Conservation (phyloP, 2,888 invertebrate species). For the Hirtodrosophila histrioides region DNA sequence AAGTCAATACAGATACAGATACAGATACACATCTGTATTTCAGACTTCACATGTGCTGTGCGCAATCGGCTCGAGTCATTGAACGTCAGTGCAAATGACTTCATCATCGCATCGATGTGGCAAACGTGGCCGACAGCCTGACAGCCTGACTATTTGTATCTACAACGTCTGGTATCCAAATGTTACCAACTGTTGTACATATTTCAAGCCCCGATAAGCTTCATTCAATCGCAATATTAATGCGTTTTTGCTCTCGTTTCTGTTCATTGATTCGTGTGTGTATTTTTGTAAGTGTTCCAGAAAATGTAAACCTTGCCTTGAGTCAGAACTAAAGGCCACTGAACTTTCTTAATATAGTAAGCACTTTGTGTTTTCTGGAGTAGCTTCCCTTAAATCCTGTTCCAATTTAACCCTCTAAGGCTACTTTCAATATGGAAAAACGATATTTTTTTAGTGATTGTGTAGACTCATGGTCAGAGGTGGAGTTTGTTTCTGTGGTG, state of each 20-base stretch:
- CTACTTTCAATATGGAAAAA: no score
- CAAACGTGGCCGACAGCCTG: constrained; percentile 42
- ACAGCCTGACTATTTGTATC: constrained; percentile 45
- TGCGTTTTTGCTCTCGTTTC: not conserved
- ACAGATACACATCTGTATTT: constrained; percentile 6
- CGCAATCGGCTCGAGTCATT: constrained; percentile 50
- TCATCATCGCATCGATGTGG: constrained; percentile 51
- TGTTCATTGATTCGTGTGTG: not conserved
- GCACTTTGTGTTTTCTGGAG: no score
- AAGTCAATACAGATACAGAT: constrained; percentile 5
- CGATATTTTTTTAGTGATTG: no score
- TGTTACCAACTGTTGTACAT: constrained; percentile 23
- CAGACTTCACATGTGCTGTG: constrained; percentile 45
- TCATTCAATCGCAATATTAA: constrained; percentile 2
- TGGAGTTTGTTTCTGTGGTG: no score
- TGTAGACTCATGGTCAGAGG: no score
- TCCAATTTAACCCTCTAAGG: no score
- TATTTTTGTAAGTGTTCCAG: constrained; percentile 8
- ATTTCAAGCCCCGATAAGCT: constrained; percentile 18
- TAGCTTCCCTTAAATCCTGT: no score
- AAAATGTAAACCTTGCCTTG: constrained; percentile 19
- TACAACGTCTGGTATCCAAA: constrained; percentile 27
- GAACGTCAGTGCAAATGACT: constrained; percentile 66
- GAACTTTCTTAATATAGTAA: no score
- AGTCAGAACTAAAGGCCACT: not conserved